Conservation (phyloP, 92 coral and sea anemone genomes). For the Umimayanthus kanabou region DNA sequence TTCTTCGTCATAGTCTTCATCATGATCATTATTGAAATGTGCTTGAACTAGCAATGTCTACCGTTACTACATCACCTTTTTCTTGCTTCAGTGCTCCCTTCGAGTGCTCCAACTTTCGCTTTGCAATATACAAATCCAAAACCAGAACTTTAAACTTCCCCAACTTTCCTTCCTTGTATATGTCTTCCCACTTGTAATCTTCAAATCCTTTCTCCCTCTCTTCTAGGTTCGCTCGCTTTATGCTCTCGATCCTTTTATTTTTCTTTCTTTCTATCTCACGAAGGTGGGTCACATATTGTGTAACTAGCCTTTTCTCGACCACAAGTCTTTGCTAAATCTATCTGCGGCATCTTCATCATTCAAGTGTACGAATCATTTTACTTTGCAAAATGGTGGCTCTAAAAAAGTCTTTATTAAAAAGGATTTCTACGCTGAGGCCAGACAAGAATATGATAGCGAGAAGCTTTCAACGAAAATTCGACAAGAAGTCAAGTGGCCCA, state of each 20-base stretch:
- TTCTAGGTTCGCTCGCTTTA: slow-evolving; percentile 23
- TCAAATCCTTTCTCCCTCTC: slow-evolving; percentile 24
- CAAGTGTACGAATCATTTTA: slow-evolving; percentile 20
- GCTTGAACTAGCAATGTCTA: background rate
- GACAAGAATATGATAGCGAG: slow-evolving; percentile 12
- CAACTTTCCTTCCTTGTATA: slow-evolving; percentile 40
- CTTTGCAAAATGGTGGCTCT: background rate
- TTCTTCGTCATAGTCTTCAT: too few relatives aligned
- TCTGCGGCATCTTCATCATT: slow-evolving; percentile 32
- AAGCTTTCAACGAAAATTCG: too few relatives aligned
- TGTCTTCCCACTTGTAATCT: slow-evolving; percentile 49
- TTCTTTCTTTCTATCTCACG: slow-evolving; percentile 34
- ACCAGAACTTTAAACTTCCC: slow-evolving; percentile 35
- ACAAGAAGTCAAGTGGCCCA: too few relatives aligned
- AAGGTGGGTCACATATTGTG: slow-evolving; percentile 1
- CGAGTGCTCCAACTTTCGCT: too few relatives aligned
- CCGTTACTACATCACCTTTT: slow-evolving; percentile 5
- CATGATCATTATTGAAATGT: too few relatives aligned
- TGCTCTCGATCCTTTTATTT: slow-evolving; percentile 29
- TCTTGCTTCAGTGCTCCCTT: too few relatives aligned
- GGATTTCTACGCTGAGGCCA: background rate
- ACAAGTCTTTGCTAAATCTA: slow-evolving; percentile 18
- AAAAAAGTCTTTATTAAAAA: slow-evolving; percentile 28
- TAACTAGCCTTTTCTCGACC: slow-evolving; percentile 34
- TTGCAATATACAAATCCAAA: background rate